A percentile compares a stretch with the other conserved stretches of the same genome.
Conservation (phyloP, 2,797 vertebrate species). For the Sitta carolinensis region DNA sequence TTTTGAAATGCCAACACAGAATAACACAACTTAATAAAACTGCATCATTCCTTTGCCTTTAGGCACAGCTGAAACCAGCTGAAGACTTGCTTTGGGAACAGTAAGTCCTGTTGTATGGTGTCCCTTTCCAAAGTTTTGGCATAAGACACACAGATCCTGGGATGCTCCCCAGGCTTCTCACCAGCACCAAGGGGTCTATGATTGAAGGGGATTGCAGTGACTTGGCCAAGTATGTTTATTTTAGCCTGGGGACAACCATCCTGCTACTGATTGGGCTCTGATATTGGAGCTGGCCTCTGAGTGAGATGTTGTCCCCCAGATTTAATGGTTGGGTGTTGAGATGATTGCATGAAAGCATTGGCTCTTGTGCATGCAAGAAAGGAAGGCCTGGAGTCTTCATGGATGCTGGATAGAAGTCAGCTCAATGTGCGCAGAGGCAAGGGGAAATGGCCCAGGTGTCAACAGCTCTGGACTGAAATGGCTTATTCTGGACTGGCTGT, state of each 20-base stretch:
- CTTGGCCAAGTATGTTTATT: not conserved
- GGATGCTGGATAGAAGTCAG: not conserved
- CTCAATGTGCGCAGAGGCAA: not conserved
- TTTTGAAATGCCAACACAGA: not conserved
- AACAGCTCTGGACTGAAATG: not conserved
- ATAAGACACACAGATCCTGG: not conserved
- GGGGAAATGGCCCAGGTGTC: not conserved
- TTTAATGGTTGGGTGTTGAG: not conserved
- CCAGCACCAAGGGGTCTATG: rapidly evolving
- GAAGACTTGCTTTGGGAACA: not conserved
- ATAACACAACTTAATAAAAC: not conserved
- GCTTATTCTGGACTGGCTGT: not conserved
- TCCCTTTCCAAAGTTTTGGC: not conserved
- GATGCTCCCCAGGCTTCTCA: not conserved
- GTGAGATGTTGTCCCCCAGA: not conserved
- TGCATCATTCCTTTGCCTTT: not conserved
- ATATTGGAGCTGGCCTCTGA: not conserved
- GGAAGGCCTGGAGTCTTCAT: not conserved
- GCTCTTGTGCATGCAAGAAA: not conserved
- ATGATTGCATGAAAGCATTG: not conserved
- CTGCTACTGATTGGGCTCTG: not conserved
- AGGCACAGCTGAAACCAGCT: not conserved
- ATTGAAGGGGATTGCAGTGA: not conserved
- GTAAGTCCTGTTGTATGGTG: not conserved
- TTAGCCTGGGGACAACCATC: not conserved